Base-by-base conservation (phyloP, 2,797 vertebrate genomes). In the Poecile montanus region DNA sequence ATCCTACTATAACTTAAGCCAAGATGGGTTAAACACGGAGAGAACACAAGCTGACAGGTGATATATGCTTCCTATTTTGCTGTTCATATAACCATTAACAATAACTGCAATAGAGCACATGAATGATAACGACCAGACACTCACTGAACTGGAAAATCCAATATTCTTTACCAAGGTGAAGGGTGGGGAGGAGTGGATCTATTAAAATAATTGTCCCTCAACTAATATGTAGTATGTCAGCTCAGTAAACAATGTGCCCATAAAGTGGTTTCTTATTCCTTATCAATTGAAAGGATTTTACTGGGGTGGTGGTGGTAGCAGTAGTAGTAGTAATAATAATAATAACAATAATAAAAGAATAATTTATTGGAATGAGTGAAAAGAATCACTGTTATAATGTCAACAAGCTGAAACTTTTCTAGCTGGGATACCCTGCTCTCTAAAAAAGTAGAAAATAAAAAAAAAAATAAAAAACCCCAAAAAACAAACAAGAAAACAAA, bases 11-110 rank as follows among this genome's bases (percentile, higher is more conserved):
- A 71, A 91, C 74, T 70, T 70, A 89, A 47, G 27, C 72, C 62
- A 57, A 50, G 68, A 29, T 20, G 29, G 27, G 45, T 25, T 18
- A 11, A 42, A 42, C 42, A 42, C 42, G 7, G 42, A 32, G 18
- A 74, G 51, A 76, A 10, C 61, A 53, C 11, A 60, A 29, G 48
- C 42, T 76, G 83, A 61, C 29, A 66, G 40, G 61, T 53, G 63
- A 88, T 48, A 30, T 8, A 60, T 32, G 60, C 27, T 76, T 45
- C 77, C 60, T 67, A 57, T 92, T 89, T 79, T 79, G 75, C 65
- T 82, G 63, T 40, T 91, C 93, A 77, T 58, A 86, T 34, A 91
- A 42, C 40, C 58, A 91, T 88, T 88, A 89, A 91, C 48, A 76
- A 23, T 70, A 91, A 84, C 51, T 74, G 70, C 71, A 82, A 48